Base-by-base conservation (phyloP, 2,888 invertebrate species). In the Cerastis leucographa region DNA sequence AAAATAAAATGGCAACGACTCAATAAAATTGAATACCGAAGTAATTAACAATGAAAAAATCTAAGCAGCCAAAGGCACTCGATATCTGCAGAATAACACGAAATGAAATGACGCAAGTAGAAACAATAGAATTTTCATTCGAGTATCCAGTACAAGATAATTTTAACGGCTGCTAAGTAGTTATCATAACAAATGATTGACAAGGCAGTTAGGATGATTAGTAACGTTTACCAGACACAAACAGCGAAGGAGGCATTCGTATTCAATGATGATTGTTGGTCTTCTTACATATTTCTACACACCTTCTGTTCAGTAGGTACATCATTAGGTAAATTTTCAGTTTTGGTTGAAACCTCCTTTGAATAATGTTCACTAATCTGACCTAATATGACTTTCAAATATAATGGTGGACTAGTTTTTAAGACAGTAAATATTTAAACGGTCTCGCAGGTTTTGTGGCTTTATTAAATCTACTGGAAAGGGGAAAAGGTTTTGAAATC, bases 161-260 rank as follows among this genome's bases (percentile, higher is more conserved):
- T 77, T 84, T 83, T 72, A 80, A 82, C 72, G 76, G 74, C 66
- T 66, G 49, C 51, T 84, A 81, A 72, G 78, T 87, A 84, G 76
- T 88, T 89, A 90, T 87, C 88, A 89, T 88, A 90, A 89, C 87
- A 88, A 82, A 85, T 90, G 88, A 90, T 88, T 82, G 88, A 89
- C 89, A 84, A 84, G 82, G 73, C 78, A 65, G 83, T 86, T 87
- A 85, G 70, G 65, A 62, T 78, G 78, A 88, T 90, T 89, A 86
- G 87, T 85, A 81, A 87, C 88, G 88, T 82, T 82, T 83, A 80
- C 74, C 80, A 82, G 81, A 86, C 68, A 74, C 81, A 88, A 79
- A 87, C 79, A 83, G 71, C 67, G 29, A 42, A 62, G 69, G 42
- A 65, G 70, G 25, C 49, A 61, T 59, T 65, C 44, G n/a, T 14